Evolutionary conservation across 2,888 invertebrate genomes (phyloP).

Genomic region (Nephrocerus scutellatus): DNA sequence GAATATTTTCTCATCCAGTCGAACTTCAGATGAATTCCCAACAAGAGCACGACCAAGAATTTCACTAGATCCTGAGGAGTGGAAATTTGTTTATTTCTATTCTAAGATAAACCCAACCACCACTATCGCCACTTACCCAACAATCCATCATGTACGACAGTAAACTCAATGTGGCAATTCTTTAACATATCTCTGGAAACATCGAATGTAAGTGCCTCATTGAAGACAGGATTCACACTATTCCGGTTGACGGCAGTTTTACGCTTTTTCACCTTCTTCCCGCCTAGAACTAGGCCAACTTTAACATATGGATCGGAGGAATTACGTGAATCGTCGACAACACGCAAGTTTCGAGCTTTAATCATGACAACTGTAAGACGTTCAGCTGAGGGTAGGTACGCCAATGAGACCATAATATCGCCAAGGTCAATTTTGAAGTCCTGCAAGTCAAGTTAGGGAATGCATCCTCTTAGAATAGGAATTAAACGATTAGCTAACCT

Average conservation of each 20-base stretch:
- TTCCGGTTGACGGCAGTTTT: constrained; percentile 86
- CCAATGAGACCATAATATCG: constrained; percentile 84
- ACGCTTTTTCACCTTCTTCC: constrained; percentile 85
- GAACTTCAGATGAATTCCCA: constrained; percentile 47
- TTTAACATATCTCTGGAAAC: constrained; percentile 62
- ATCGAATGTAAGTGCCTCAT: constrained; percentile 90
- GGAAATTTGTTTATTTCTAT: neutral
- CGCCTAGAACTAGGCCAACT: constrained; percentile 78
- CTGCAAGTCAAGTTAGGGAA: constrained; percentile 21
- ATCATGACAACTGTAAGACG: constrained; percentile 84
- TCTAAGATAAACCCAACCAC: constrained; percentile 5
- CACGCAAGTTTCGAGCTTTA: constrained; percentile 83
- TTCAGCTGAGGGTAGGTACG: constrained; percentile 86
- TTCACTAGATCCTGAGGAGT: constrained; percentile 51
- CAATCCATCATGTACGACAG: constrained; percentile 56
- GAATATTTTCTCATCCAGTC: constrained; percentile 50
- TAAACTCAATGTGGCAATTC: constrained; percentile 53
- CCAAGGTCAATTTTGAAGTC: constrained; percentile 72
- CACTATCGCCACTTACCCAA: constrained; percentile 49
- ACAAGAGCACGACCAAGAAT: constrained; percentile 51
- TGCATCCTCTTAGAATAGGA: neutral
- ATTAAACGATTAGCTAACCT: constrained; percentile 26
- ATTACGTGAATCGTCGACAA: constrained; percentile 85
- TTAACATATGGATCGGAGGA: constrained; percentile 94
- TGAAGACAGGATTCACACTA: constrained; percentile 82